These are phyloP conservation scores for Amblyteles armatorius DNA, from an alignment of 2,888 invertebrate species.

Conservation along the genomic window DNA sequence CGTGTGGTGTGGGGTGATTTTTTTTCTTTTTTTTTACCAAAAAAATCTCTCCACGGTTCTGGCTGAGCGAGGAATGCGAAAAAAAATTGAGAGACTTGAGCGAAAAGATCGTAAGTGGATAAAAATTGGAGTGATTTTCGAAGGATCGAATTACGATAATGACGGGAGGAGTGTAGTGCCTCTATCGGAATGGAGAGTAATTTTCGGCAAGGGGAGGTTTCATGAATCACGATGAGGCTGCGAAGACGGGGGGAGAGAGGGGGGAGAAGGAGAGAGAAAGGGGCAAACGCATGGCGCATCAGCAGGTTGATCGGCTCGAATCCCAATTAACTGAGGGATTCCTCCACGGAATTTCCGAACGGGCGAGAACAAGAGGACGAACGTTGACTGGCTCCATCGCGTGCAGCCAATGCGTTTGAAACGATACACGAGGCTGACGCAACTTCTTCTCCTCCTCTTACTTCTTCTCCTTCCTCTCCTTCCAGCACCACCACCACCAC, in stretches of 20 bases:
- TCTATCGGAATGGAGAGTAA: conserved; percentile 54
- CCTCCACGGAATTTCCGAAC: conserved; percentile 9
- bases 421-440: background rate
- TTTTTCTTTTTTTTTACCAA: background rate
- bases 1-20: background rate
- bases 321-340: conserved; percentile 55
- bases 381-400: conserved; percentile 15
- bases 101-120: conserved; percentile 54
- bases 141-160: conserved; percentile 65
- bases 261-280: background rate
- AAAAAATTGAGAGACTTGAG: conserved; percentile 29
- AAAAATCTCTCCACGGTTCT: no score
- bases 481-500: no score
- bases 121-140: conserved; percentile 55
- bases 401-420: conserved; percentile 5
- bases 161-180: conserved; percentile 47
- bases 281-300: conserved; percentile 24
- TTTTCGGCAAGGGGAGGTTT: conserved; percentile 37
- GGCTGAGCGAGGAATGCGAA: background rate
- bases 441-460: background rate
- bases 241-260: background rate
- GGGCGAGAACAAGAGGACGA: conserved; percentile 18
- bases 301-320: conserved; percentile 55
- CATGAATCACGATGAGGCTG: conserved; percentile 2
- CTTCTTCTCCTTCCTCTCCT: background rate